phyloP scores from a whole-genome alignment of 2,113 vertebrate genomes.

The Xenopus laevis region DNA sequence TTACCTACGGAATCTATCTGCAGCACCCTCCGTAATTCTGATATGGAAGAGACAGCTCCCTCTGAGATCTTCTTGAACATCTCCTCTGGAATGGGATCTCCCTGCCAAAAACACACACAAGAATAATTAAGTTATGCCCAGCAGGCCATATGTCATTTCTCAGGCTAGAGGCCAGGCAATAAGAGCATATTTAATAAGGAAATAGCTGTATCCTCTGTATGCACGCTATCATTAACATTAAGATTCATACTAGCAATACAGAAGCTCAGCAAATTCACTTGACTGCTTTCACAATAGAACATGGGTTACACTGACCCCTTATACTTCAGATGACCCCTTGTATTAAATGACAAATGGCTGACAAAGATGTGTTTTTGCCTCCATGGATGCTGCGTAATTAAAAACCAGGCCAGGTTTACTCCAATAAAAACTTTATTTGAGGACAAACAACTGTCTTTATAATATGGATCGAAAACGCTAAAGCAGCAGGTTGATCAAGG shows the following conservation, averaged over 20 bases:
- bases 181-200: not conserved
- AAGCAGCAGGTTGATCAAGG: too few species aligned
- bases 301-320: too few species aligned
- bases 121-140: not conserved
- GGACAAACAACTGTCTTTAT: too few species aligned
- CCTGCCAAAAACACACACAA: conserved; percentile 59
- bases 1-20: conserved; percentile 86
- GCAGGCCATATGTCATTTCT: not conserved
- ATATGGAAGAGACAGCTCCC: conserved; percentile 80
- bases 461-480: too few species aligned
- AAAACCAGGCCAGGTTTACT: too few species aligned
- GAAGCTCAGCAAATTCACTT: too few species aligned
- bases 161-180: not conserved
- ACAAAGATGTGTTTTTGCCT: too few species aligned
- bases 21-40: conserved; percentile 83
- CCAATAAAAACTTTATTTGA: too few species aligned
- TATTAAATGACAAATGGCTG: too few species aligned
- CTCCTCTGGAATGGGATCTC: conserved; percentile 81
- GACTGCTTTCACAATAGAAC: too few species aligned
- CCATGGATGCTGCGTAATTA: too few species aligned
- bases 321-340: too few species aligned
- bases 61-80: conserved; percentile 83
- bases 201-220: not conserved
- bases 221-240: not conserved
- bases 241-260: not conserved